Evolutionary conservation across 2,797 vertebrate genomes (phyloP), one percentile per base, ranked within the genome.

Genomic region (Cyprinella venusta): DNA sequence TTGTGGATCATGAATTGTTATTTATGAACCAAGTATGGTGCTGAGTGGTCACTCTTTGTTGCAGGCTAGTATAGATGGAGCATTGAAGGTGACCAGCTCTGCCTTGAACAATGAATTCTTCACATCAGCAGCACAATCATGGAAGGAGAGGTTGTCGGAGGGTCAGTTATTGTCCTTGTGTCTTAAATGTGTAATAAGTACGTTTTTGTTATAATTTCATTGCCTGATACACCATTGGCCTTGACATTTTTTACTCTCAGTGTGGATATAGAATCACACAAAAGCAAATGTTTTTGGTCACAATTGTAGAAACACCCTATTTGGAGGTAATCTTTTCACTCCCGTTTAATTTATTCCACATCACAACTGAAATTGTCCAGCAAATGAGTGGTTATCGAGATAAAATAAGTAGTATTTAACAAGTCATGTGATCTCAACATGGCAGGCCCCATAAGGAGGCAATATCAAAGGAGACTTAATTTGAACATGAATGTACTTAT

Each of bases 71-170:
- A 88, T 96, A 7, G 98, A 99, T 0, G 98, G 97, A 59, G 90
- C 96, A 65, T 93, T 97, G 94, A 98, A 96, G 92, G 95, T 99
- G 88, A 98, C 95, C 67, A 95, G 95, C 85, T 99, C 98, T 1
- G 97, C 98, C 0, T 95, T 99, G 91, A 99, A 99, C 93, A 99
- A 99, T 6, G 98, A 99, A 89, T 99, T 99, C 93, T 99, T 99
- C 91, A 97, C 97, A 7, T 99, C 98, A 6, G 98, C 98, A 30
- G 98, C 98, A 3, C 98, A 99, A 88, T 96, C 97, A 7, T 99
- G 98, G 98, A 99, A 99, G 89, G 98, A 99, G 87, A 92, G 98
- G 75, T 91, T 99, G 52, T 93, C 97, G 1, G 98, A 99, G 94
- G 98, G 98, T 98, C 88, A 92, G 93, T 92, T 72, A 15, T 59